Base-by-base conservation (phyloP, 1,140 invertebrate species). In the Pentalonia nigronervosa region DNA sequence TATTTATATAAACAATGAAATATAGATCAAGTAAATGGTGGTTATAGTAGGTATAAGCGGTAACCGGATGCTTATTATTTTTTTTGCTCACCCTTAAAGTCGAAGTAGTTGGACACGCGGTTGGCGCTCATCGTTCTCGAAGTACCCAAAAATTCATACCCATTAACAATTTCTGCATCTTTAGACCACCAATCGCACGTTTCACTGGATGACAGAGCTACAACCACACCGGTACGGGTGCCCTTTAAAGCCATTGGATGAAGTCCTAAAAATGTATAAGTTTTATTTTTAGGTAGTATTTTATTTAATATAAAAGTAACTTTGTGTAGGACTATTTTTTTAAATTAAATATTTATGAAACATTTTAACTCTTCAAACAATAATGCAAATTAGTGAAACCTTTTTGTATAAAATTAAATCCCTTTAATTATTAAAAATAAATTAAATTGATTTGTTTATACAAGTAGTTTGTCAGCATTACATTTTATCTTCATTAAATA, bases 81-180 rank as follows among this genome's bases (percentile, higher is more conserved):
- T 9, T 88, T 41, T 23, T 23, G 36, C 14, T 86, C 84, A 95
- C 97, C 97, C 95, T 96, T 96, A 87, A 96, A 95, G 94, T 97
- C 96, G 94, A 97, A 96, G 94, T 96, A 96, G 94, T 96, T 97
- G 1, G 96, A 97, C 21, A 97, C 94, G 94, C 97, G 95, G 95
- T 97, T 97, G 8, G 96, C 95, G 95, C 97, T 96, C 97, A 97
- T 97, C 47, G 96, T 96, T 90, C 96, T 95, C 14, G 96, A 95
- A 94, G 96, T 96, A n/a, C 97, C 97, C 89, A 96, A 96, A 94
- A 97, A 95, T 76, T 96, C 96, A 95, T 97, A 97, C 7, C 97
- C 97, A 60, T 94, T 94, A 34, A 94, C 91, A n/a, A 90, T 56
- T 50, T 94, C 94, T 21, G 76, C 67, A 20, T 90, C 91, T 86